Evolutionary conservation across 2,113 vertebrate species (phyloP), one percentile per base, ranked within the genome.

Genomic region (Craseonycteris thonglongyai): DNA sequence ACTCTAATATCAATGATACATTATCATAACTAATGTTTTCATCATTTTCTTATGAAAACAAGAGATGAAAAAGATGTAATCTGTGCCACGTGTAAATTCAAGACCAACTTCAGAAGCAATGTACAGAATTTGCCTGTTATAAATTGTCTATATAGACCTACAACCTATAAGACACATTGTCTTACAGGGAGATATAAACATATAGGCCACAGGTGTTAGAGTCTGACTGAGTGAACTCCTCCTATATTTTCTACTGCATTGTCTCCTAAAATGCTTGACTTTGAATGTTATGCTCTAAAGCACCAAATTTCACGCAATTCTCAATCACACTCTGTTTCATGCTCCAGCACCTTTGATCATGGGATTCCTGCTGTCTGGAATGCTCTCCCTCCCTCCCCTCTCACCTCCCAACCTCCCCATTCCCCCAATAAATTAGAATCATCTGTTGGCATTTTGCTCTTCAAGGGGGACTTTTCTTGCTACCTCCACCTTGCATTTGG

Each of bases 1-100:
- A 30, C 42, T 71, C 65, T 63, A 51, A 78, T 30, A 72, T 61
- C 40, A 78, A 58, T 45, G 51, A 86, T 12, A 12, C 30, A 47
- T 35, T 71, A 76, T 15, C 11, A 40, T 75, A 38, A 93, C n/a
- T 58, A 81, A 93, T 14, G 51, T n/a, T 82, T 92, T 54, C 71
- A 93, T 76, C 15, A 86, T 93, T 94, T 95, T 94, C 69, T 92
- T 72, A 40, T 30, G 71, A 91, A 74, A 94, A 80, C 5, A 78
- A 42, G 49, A 59, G 74, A 59, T 66, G 35, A 71, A 88, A 71
- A 63, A 68, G 38, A 95, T 22, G 18, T 58, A 47, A 18, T 81
- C 61, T 6, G n/a, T 28, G 59, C 11, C 38, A 40, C 22, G 56
- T 26, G 38, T 66, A 94, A 54, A 63, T 22, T 6, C 56, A 90